A percentile compares a stretch with the other conserved stretches of the same genome.
phyloP scores from a whole-genome alignment of 2,113 vertebrate genomes.

The Kryptolebias marmoratus region DNA sequence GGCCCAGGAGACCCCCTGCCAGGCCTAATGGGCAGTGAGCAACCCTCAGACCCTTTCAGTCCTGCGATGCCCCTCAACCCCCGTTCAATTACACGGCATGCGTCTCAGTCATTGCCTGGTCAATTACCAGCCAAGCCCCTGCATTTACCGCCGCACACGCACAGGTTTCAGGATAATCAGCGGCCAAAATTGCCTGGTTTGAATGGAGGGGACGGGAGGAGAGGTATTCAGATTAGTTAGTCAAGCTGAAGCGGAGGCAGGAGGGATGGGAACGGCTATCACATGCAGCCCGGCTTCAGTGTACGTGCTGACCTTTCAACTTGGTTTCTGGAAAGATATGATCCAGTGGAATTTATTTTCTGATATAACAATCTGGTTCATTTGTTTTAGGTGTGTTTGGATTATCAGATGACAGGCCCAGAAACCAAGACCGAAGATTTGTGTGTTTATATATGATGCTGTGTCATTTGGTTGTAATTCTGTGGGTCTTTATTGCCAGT shows the following conservation, averaged over 20 bases:
- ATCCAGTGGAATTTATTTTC: slow-evolving; percentile 47
- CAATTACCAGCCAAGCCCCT: slow-evolving; percentile 78
- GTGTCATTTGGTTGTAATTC: not conserved
- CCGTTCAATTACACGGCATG: slow-evolving; percentile 79
- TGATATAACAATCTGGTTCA: not conserved
- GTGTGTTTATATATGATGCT: too few relatives aligned
- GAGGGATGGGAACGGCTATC: slow-evolving; percentile 65
- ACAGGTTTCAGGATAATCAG: slow-evolving; percentile 77
- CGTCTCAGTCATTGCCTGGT: slow-evolving; percentile 76
- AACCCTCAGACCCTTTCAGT: slow-evolving; percentile 75
- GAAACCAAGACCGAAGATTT: not conserved
- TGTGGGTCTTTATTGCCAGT: not conserved
- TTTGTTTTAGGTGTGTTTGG: not conserved
- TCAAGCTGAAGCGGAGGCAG: slow-evolving; percentile 72
- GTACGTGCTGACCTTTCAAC: slow-evolving; percentile 57
- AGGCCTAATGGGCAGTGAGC: slow-evolving; percentile 73
- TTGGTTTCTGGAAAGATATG: slow-evolving; percentile 52
- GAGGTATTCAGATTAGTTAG: slow-evolving; percentile 76
- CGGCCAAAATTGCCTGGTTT: slow-evolving; percentile 69
- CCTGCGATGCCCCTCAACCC: slow-evolving; percentile 57
- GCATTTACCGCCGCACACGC: slow-evolving; percentile 72
- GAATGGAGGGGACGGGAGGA: slow-evolving; percentile 68
- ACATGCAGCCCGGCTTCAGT: slow-evolving; percentile 64
- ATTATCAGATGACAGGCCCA: not conserved
- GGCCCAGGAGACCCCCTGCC: slow-evolving; percentile 72